Base-by-base conservation (phyloP, 2,113 vertebrate genomes). In the Cinclus mexicanus region DNA sequence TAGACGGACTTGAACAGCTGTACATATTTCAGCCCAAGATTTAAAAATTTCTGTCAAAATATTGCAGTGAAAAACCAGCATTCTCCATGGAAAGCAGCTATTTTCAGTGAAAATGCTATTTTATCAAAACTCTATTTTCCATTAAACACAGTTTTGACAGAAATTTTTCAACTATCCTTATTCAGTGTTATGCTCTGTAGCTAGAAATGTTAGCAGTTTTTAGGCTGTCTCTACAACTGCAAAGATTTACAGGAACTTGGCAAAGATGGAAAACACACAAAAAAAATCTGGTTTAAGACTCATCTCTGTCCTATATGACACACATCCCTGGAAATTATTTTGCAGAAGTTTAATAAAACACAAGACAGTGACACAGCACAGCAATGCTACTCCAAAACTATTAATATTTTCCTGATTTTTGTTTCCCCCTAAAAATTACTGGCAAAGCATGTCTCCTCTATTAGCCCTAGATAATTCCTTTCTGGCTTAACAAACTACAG, bases 61-160 rank as follows among this genome's bases (percentile, higher is more conserved):
- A 96, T 94, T 97, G 86, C 90, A 65, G 37, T 90, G 92, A 75
- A 88, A 91, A 94, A 77, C 46, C 39, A 90, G 67, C 93, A 80
- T 96, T 90, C 83, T 70, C 86, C 59, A n/a, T 3, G 59, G 89
- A 91, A 95, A 78, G 67, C 74, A 95, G 91, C 83, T 93, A 96
- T 95, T 94, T 96, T 91, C 10, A 20, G 82, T 79, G 63, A 63
- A 95, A 96, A 95, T 93, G 89, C 87, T 95, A 85, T 95, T 97
- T 96, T 91, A 95, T 95, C 87, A 93, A 95, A 95, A 85, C 70
- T 87, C 84, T 91, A 87, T 95, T 96, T 95, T 90, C 87, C 91
- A 95, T 95, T 93, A 94, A 95, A 95, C 82, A 94, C 90, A 95
- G 94, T 95, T 97, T 94, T 91, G 94, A 96, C 89, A 96, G 91